These are phyloP conservation scores for Aspidiotus destructor DNA, from an alignment of 2,888 invertebrate species.

Conservation along the genomic window DNA sequence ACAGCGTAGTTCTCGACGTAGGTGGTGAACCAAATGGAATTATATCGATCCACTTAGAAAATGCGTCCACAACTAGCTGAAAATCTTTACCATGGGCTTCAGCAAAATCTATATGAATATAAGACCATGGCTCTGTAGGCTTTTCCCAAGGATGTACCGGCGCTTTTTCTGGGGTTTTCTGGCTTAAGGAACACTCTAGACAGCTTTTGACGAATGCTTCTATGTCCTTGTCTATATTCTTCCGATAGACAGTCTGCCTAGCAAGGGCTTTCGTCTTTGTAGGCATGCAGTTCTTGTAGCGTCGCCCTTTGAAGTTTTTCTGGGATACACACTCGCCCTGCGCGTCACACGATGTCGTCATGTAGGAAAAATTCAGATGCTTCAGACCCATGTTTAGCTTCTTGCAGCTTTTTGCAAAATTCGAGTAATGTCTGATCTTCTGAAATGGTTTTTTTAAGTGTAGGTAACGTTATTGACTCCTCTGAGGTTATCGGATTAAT, in stretches of 20 bases:
- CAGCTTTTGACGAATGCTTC: neutral
- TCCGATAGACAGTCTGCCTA: conserved; percentile 24
- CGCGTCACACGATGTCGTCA: conserved; percentile 31
- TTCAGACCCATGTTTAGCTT: too few relatives aligned
- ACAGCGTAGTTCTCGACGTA: conserved; percentile 21
- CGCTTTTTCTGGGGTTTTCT: conserved; percentile 4
- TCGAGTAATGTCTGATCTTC: too few relatives aligned
- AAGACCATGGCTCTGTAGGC: neutral
- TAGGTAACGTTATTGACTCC: too few relatives aligned
- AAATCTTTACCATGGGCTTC: conserved; percentile 19
- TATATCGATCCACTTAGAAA: conserved; percentile 27
- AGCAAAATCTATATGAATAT: conserved; percentile 28
- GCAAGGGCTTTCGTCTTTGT: conserved; percentile 31
- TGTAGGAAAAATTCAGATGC: neutral
- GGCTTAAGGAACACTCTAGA: neutral
- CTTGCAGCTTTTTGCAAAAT: too few relatives aligned
- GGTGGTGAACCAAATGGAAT: conserved; percentile 33
- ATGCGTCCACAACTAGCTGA: conserved; percentile 25
- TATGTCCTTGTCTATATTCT: conserved; percentile 14
- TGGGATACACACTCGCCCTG: conserved; percentile 32
- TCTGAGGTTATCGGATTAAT: too few relatives aligned
- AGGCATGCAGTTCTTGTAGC: conserved; percentile 38
- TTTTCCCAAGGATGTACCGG: conserved; percentile 7
- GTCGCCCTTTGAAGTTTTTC: conserved; percentile 24
- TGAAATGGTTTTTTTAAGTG: too few relatives aligned